Evolutionary conservation across 2,797 vertebrate species (phyloP), one percentile per base, ranked within the genome.

Genomic region (Smutsia gigantea): DNA sequence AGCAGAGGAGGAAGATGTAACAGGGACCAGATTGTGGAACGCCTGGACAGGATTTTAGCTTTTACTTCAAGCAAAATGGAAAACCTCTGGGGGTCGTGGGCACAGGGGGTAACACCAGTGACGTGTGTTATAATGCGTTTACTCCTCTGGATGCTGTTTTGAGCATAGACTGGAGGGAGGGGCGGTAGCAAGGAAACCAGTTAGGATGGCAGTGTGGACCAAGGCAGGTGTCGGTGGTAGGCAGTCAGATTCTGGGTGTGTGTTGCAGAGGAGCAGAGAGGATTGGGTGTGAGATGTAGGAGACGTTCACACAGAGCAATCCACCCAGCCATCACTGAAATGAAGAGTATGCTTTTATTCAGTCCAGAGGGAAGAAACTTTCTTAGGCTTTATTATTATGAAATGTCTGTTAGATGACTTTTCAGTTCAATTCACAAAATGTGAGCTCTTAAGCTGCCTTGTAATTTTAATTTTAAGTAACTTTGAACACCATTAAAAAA

Each of bases 391-490:
- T 77, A 71, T 63, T 90, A 68, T 94, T 82, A 90, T 21, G 61
- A 85, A 87, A 85, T 85, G 7, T 66, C 72, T 90, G 4, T n/a
- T 59, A 88, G 49, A 92, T 88, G 37, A 34, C 1, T 37, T 82
- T 17, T 68, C 25, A 69, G 81, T 95, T 95, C 71, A 87, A 37
- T 92, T 53, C 27, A 87, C 23, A 83, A 78, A 94, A 90, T 77
- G 14, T 86, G 37, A 81, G n/a, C 81, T 74, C 5, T 88, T 81
- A 39, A 84, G 37, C 11, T 42, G 29, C 75, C 75, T 37, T 77
- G 61, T 14, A 61, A 49, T 82, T 96, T 75, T 85, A 79, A 87
- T 95, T 86, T 95, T 87, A 88, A 90, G 57, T 64, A 90, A 75
- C 25, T 68, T 19, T 69, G 34, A 64, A 83, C 0, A 42, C 34